These are phyloP conservation scores for Lichenostomus cassidix DNA, from an alignment of 2,113 vertebrate species.

Conservation along the genomic window DNA sequence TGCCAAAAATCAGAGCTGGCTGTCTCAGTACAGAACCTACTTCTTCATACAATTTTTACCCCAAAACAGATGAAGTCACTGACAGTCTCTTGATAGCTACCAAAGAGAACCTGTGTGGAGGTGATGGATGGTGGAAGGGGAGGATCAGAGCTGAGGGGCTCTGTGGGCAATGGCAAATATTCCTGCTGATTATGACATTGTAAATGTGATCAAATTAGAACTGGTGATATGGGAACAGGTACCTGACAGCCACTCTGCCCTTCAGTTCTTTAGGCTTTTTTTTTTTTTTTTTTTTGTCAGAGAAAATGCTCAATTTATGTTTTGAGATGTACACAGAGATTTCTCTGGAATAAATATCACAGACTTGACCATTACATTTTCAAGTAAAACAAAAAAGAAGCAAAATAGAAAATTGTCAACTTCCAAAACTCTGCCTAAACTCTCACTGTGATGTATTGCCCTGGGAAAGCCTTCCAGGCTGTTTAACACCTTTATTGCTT, in stretches of 20 bases:
- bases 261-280: background rate
- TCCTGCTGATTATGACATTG: background rate
- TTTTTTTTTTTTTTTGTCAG: background rate
- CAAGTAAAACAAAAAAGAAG: background rate
- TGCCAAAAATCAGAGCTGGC: background rate
- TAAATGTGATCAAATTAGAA: background rate
- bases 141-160: background rate
- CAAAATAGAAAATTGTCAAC: background rate
- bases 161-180: background rate
- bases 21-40: background rate
- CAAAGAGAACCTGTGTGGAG: background rate
- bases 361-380: background rate
- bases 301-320: background rate
- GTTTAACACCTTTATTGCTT: slow-evolving; percentile 23
- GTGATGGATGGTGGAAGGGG: background rate
- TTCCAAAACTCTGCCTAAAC: background rate
- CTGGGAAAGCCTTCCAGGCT: background rate
- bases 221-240: background rate
- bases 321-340: background rate
- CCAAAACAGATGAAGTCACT: background rate
- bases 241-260: background rate
- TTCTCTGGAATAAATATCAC: background rate
- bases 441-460: background rate
- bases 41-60: background rate
- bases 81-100: background rate